Percentiles rank a stretch among this genome's conserved stretches.
Conservation (phyloP, 2,797 vertebrate genomes). For the Austrolebias charrua region DNA sequence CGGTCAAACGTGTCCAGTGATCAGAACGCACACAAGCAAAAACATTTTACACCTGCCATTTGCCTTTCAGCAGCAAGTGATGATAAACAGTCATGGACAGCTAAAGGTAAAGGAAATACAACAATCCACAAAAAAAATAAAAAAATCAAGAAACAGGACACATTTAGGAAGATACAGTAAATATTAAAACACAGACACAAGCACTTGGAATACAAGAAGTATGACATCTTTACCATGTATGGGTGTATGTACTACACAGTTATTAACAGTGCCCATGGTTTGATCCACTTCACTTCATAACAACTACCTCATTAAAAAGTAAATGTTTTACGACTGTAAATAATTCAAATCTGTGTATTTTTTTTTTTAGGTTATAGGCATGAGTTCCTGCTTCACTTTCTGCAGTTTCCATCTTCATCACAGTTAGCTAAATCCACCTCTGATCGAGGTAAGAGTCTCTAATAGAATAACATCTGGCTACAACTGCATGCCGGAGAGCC, state of each 20-base stretch:
- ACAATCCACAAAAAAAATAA: too few species aligned
- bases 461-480: slow-evolving; percentile 45
- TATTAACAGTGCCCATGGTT: slow-evolving; percentile 5
- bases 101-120: too few species aligned
- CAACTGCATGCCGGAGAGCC: slow-evolving; percentile 47
- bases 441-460: slow-evolving; percentile 30
- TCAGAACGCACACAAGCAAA: too few species aligned
- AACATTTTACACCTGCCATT: too few species aligned
- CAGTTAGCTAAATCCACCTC: slow-evolving; percentile 53
- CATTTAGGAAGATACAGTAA: too few species aligned
- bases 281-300: slow-evolving; percentile 10
- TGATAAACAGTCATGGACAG: too few species aligned
- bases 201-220: too few species aligned
- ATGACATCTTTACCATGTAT: not conserved
- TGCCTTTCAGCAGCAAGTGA: too few species aligned
- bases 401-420: slow-evolving; percentile 47
- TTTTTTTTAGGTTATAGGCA: slow-evolving; percentile 59
- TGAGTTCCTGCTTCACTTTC: slow-evolving; percentile 40
- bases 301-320: slow-evolving; percentile 60
- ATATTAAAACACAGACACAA: too few species aligned
- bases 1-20: too few species aligned
- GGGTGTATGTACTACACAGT: not conserved
- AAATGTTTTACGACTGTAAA: slow-evolving; percentile 52
- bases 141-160: too few species aligned
- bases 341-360: slow-evolving; percentile 54